Evolutionary conservation across 2,888 invertebrate genomes (phyloP).

Genomic region (Acleris emargana): DNA sequence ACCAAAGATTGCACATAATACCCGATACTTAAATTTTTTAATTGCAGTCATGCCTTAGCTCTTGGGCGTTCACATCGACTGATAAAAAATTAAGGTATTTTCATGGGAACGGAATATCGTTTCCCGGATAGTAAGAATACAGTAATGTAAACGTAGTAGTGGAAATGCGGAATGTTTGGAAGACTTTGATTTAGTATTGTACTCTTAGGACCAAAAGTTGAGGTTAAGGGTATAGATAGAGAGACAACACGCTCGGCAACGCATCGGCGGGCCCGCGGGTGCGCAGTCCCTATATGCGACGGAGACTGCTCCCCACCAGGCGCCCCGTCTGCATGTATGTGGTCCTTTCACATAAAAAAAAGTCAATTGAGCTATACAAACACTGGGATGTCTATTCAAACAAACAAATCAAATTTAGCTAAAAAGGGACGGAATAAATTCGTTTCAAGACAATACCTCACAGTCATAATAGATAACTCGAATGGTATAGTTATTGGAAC

Average conservation of each 20-base stretch:
- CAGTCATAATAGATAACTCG: conserved; percentile 49
- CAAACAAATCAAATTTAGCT: conserved; percentile 35
- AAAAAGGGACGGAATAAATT: conserved; percentile 77
- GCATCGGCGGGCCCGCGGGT: conserved; percentile 29
- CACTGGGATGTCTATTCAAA: conserved; percentile 34
- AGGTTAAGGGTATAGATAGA: conserved; percentile 14
- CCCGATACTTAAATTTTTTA: conserved; percentile 88
- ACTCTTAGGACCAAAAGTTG: conserved; percentile 25
- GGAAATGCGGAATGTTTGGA: conserved; percentile 67
- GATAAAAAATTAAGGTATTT: conserved; percentile 81
- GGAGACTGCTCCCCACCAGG: conserved; percentile 37
- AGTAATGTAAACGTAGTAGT: conserved; percentile 49
- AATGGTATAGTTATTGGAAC: conserved; percentile 50
- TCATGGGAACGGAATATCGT: conserved; percentile 63
- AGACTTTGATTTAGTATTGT: conserved; percentile 52
- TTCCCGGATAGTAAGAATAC: conserved; percentile 57
- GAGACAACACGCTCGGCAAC: conserved; percentile 33
- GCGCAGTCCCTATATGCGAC: conserved; percentile 37
- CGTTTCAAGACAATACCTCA: conserved; percentile 60
- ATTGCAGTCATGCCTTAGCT: conserved; percentile 80
- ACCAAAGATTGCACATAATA: conserved; percentile 93
- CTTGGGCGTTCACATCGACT: conserved; percentile 67
- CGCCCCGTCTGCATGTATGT: conserved; percentile 37
- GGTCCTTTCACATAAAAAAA: conserved; percentile 37
- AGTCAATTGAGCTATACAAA: conserved; percentile 36